A percentile compares a stretch with the other conserved stretches of the same genome.
Conservation (phyloP, 2,797 vertebrate species). For the Pempheris klunzingeri region DNA sequence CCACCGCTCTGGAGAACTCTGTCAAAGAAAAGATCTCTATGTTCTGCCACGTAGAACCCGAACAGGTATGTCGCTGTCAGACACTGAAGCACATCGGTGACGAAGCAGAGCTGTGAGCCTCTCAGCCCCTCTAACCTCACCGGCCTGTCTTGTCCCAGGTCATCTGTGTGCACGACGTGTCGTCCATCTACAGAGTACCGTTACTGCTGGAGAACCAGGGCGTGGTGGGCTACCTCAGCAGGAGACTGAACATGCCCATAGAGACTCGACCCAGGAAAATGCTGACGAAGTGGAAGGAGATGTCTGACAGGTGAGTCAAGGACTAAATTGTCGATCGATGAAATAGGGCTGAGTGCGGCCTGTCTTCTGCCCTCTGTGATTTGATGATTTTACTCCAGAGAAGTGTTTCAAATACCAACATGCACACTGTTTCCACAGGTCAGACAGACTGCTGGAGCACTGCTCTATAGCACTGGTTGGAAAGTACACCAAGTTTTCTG, state of each 20-base stretch:
- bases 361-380: background rate
- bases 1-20: slow-evolving; percentile 91
- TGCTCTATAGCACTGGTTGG: slow-evolving; percentile 96
- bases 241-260: slow-evolving; percentile 91
- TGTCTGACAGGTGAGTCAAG: slow-evolving; percentile 91
- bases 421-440: slow-evolving; percentile 77
- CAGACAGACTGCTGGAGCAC: slow-evolving; percentile 91
- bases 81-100: background rate
- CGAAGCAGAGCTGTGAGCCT: background rate
- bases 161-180: slow-evolving; percentile 95
- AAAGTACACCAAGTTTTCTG: slow-evolving; percentile 96
- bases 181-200: slow-evolving; percentile 94
- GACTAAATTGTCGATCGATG: background rate
- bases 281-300: slow-evolving; percentile 97
- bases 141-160: slow-evolving; percentile 81
- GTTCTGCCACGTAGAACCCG: slow-evolving; percentile 97
- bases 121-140: background rate
- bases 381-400: background rate
- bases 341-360: background rate
- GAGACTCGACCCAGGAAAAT: slow-evolving; percentile 89
- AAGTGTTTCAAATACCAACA: background rate
- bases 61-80: slow-evolving; percentile 88
- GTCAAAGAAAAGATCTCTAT: slow-evolving; percentile 99
- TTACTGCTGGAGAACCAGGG: slow-evolving; percentile 94
- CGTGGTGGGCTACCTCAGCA: slow-evolving; percentile 92